Base-by-base conservation (phyloP, 2,113 vertebrate genomes). In the Theristicus caerulescens region DNA sequence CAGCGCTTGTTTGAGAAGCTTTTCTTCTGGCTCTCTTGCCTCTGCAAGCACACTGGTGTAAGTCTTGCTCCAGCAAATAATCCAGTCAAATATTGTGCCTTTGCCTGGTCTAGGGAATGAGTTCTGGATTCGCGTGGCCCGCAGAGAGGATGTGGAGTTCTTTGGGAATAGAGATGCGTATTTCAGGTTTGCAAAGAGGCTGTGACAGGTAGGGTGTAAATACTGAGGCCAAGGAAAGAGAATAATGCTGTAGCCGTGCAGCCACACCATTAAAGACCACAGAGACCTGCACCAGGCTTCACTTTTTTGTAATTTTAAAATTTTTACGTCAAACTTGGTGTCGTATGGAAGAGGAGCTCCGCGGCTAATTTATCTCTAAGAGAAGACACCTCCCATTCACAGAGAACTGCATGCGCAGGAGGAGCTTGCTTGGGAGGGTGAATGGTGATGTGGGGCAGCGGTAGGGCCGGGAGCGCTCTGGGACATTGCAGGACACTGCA, bases 141-240 rank as follows among this genome's bases (percentile, higher is more conserved):
- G 26, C 2, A 1, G 47, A n/a, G 27, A 36, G 32, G 49, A 21
- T 64, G 8, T 40, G 42, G 27, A 8, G 25, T 16, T 81, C 31
- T 49, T 58, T 66, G 27, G 42, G 27, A 62, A 21, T 1, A 74
- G 31, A 54, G 21, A 9, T 54, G 5, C 0, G 0, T 82, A 14
- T 86, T 84, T 84, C n/a, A 71, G 42, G 21, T 15, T 40, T 66
- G 42, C 21, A 40, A 19, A 73, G 67, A 70, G 31, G 9, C 22
- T 54, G 11, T 57, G 27, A 36, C 24, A 25, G 16, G 38, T 88
- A 54, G 40, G 10, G 13, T 79, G 25, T 76, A 65, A 69, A 59
- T 62, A 9, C 21, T 49, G 51, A 66, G 61, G 52, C 25, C 36
- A 76, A 32, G 25, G 4, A 5, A 80, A 80, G 24, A 55, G 4